Conservation (phyloP, 2,113 vertebrate species). For the Chunga burmeisteri region DNA sequence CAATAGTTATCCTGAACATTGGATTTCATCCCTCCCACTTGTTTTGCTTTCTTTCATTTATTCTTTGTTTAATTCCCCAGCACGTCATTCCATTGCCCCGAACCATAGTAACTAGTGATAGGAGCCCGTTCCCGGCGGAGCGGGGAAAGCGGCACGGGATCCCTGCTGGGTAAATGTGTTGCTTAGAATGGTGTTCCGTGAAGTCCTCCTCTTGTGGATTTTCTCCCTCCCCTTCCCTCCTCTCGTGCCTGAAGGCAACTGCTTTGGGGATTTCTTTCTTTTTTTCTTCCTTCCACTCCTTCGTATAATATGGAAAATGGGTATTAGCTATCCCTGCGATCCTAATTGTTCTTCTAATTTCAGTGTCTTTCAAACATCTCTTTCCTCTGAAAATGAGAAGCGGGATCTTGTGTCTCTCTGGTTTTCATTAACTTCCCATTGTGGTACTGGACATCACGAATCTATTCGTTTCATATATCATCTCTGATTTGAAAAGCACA, state of each 20-base stretch:
- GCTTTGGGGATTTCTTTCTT: neutral
- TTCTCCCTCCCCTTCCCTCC: neutral
- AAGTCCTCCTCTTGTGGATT: neutral
- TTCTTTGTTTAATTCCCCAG: constrained; percentile 56
- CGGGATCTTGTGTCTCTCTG: neutral
- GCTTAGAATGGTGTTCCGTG: neutral
- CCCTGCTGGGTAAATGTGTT: neutral
- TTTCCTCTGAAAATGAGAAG: neutral
- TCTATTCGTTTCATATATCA: constrained; percentile 66
- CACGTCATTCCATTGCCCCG: constrained; percentile 50
- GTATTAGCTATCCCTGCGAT: accelerated
- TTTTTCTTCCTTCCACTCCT: neutral
- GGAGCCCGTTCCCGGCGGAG: neutral
- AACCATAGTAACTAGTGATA: constrained; percentile 60
- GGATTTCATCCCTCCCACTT: constrained; percentile 64
- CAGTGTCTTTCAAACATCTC: neutral
- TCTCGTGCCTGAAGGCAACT: accelerated
- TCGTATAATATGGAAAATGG: neutral
- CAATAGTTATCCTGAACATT: constrained; percentile 49
- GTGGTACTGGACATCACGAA: constrained; percentile 19
- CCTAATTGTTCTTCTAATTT: neutral
- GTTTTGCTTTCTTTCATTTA: constrained; percentile 63
- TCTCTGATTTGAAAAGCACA: constrained; percentile 71
- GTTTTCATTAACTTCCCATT: neutral
- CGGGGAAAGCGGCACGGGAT: neutral